Conservation (phyloP, 1,140 invertebrate species). For the Contarinia nasturtii region DNA sequence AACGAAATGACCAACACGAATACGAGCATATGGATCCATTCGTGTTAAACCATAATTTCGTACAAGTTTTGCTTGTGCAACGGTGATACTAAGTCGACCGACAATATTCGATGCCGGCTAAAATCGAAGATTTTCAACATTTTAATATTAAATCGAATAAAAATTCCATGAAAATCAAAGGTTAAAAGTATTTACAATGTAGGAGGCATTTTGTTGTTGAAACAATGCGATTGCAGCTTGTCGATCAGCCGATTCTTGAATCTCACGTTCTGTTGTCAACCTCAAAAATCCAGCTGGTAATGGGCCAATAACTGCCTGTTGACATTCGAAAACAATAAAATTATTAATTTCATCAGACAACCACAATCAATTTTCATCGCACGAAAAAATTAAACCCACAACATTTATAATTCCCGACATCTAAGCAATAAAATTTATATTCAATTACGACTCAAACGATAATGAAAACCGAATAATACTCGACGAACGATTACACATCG, state of each 20-base stretch:
- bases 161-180: background rate
- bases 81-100: constrained; percentile 61
- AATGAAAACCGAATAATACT: too few species aligned
- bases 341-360: constrained; percentile 1
- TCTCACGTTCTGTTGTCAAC: constrained; percentile 31
- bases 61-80: constrained; percentile 72
- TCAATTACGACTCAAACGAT: too few species aligned
- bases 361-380: background rate
- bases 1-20: constrained; percentile 77
- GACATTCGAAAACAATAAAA: constrained; percentile 5
- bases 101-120: constrained; percentile 36
- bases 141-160: background rate
- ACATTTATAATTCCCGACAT: too few species aligned
- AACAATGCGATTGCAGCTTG: constrained; percentile 63
- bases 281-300: constrained; percentile 67
- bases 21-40: constrained; percentile 91
- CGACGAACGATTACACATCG: too few species aligned
- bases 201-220: constrained; percentile 38
- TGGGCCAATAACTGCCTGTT: constrained; percentile 54
- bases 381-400: too few species aligned
- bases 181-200: constrained; percentile 5
- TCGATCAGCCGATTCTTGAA: constrained; percentile 56
- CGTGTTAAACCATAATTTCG: constrained; percentile 94
- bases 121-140: constrained; percentile 9
- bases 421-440: too few species aligned